Evolutionary conservation across 2,797 vertebrate species (phyloP).

Genomic region (Falco cherrug): DNA sequence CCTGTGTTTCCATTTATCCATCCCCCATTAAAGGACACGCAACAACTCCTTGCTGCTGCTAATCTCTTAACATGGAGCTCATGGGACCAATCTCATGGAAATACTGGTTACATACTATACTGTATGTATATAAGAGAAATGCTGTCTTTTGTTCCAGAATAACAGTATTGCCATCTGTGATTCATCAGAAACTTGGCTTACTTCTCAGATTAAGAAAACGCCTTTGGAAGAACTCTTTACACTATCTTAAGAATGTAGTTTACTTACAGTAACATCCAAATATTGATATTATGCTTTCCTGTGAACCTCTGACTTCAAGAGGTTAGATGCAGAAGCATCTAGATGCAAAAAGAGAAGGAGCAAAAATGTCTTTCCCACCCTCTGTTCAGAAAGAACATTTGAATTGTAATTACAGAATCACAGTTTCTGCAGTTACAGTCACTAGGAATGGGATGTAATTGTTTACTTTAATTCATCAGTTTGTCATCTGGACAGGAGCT

Average conservation of each 20-base stretch:
- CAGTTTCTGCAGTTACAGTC: not conserved
- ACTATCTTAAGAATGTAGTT: not conserved
- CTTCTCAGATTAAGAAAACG: not conserved
- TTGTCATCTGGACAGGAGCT: not conserved
- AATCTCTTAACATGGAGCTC: not conserved
- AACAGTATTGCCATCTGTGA: constrained; percentile 1
- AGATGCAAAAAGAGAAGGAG: not conserved
- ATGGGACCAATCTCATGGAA: not conserved
- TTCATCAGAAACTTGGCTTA: not conserved
- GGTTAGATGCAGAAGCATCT: not conserved
- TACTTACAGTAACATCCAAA: not conserved
- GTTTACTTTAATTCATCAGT: not conserved
- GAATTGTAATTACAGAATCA: not conserved
- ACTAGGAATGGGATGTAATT: not conserved
- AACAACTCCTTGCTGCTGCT: not conserved
- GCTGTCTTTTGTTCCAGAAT: not conserved
- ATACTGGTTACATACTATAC: not conserved
- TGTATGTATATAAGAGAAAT: not conserved
- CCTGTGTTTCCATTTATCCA: not conserved
- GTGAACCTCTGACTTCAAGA: not conserved
- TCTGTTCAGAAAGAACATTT: not conserved
- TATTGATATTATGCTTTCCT: not conserved
- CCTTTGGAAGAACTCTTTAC: not conserved
- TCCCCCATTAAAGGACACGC: not conserved
- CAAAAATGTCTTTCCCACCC: not conserved